Evolutionary conservation across 2,113 vertebrate species (phyloP).

Genomic region (Ammodytes dubius): DNA sequence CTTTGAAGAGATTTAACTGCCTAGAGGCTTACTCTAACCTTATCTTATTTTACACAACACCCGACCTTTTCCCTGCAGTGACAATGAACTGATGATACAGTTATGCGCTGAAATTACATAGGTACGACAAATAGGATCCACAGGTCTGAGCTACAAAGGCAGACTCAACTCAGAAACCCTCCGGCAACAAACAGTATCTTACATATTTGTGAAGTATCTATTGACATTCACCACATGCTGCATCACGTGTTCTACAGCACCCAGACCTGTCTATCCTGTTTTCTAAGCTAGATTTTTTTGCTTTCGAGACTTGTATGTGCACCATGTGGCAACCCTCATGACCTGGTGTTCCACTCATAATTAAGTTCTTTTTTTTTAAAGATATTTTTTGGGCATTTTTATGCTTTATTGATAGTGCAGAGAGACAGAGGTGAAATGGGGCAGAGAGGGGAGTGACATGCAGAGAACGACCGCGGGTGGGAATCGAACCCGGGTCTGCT

Average conservation of each 20-base stretch:
- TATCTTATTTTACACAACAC: neutral
- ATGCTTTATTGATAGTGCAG: no score
- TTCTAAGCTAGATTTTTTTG: neutral
- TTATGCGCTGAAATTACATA: neutral
- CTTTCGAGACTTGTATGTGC: neutral
- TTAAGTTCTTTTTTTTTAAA: neutral
- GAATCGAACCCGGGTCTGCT: no score
- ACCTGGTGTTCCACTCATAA: neutral
- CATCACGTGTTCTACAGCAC: neutral
- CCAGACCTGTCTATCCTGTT: neutral
- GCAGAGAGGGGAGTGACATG: no score
- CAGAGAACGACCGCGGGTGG: no score
- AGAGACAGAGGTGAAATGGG: no score
- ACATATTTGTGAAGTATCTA: neutral
- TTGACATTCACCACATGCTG: neutral
- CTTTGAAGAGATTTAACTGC: neutral
- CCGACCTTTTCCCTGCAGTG: neutral
- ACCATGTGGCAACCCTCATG: no score
- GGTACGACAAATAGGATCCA: neutral
- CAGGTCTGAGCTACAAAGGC: neutral
- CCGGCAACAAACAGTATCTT: neutral
- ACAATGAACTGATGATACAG: neutral
- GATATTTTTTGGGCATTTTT: no score
- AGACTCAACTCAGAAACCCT: neutral
- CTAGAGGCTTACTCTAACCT: neutral